Base-by-base conservation (phyloP, 1,140 invertebrate species). In the Plectrocnemia conspersa region DNA sequence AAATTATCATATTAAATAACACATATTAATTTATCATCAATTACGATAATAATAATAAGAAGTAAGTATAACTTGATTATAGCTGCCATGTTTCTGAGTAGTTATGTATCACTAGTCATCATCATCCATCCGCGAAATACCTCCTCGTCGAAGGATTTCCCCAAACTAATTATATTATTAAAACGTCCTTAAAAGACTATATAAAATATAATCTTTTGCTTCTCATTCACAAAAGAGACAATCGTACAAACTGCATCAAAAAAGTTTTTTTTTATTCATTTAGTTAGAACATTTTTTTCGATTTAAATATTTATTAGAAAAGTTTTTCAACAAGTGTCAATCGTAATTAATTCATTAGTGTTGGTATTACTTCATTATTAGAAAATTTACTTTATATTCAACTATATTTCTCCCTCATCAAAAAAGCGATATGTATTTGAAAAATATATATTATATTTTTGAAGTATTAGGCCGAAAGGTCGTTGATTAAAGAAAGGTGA, bases 341-440 rank as follows among this genome's bases (percentile, higher is more conserved):
- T 29, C 27, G 27, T 29, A 29, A n/a, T 7, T 7, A 29, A 29
- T 29, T 29, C n/a, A 7, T 29, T 6, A 29, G 6, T 29, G 6
- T 29, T 29, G 6, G 6, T 29, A 29, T 7, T 29, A 29, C n/a
- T 29, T 7, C n/a, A 29, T 29, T 29, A 29, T 7, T 29, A 29
- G 35, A 38, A 38, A 38, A 38, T 42, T 42, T 42, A 22, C 6
- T 42, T 38, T 7, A 19, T 42, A 50, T 50, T 50, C 47, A 38
- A 50, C 47, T 50, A 50, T 35, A 23, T 50, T 38, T 25, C 21
- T 18, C 35, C 33, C 33, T 29, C 22, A 24, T 53, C 44, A 41
- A 55, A 55, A 50, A 59, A 56, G 53, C 58, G 58, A 59, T 59
- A 59, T 59, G 58, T 59, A 50, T 59, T 59, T 52, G 52, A 55